A percentile compares a stretch with the other conserved stretches of the same genome.
These are phyloP conservation scores for Drosophila suboccidentalis DNA, from an alignment of 2,888 invertebrate genomes.

Conservation along the genomic window DNA sequence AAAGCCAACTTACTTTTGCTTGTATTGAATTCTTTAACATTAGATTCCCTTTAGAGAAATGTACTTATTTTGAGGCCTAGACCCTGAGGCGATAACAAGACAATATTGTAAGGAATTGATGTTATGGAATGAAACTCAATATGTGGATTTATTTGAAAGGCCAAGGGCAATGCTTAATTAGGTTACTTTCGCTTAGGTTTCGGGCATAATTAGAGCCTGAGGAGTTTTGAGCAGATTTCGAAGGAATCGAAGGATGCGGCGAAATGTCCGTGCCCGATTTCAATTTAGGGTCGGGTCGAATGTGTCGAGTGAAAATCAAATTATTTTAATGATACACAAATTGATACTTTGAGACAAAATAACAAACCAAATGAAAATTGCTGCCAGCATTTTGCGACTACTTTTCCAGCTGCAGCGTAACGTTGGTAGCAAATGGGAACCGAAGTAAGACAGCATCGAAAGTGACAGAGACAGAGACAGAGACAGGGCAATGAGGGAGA, in stretches of 20 bases:
- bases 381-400: conserved; percentile 69
- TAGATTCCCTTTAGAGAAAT: background rate
- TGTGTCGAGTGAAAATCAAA: conserved; percentile 75
- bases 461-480: background rate
- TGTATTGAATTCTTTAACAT: background rate
- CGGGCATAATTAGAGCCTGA: conserved; percentile 61
- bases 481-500: background rate
- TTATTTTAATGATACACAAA: conserved; percentile 83
- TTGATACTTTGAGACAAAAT: conserved; percentile 82
- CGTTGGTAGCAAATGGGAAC: conserved; percentile 43
- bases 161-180: conserved; percentile 53
- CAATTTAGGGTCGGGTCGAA: conserved; percentile 45
- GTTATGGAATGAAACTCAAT: conserved; percentile 46
- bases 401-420: conserved; percentile 46
- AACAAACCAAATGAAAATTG: conserved; percentile 81
- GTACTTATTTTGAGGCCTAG: background rate
- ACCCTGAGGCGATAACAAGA: background rate
- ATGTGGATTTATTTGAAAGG: conserved; percentile 42
- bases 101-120: conserved; percentile 30
- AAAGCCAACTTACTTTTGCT: background rate
- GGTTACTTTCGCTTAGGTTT: conserved; percentile 39
- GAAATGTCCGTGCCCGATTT: conserved; percentile 25
- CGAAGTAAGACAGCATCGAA: background rate
- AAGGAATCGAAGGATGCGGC: conserved; percentile 15
- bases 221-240: conserved; percentile 50